Percentiles rank a stretch among this genome's conserved stretches.
Conservation (phyloP, 2,113 vertebrate species). For the Maccullochella peelii region DNA sequence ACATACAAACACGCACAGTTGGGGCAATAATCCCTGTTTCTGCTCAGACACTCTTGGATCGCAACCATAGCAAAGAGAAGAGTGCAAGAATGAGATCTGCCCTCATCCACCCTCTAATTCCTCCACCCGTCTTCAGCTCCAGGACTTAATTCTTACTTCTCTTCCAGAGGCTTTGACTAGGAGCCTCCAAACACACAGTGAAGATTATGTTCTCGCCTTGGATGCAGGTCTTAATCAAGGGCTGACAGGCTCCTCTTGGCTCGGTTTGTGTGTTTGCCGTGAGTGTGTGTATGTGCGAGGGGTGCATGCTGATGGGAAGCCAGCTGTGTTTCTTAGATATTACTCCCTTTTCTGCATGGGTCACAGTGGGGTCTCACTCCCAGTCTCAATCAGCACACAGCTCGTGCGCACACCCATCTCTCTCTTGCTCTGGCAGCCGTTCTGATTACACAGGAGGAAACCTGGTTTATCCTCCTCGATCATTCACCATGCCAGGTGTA, state of each 20-base stretch:
- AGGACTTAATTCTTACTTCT: constrained; percentile 66
- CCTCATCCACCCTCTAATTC: constrained; percentile 75
- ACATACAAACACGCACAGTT: constrained; percentile 50
- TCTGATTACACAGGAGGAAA: constrained; percentile 67
- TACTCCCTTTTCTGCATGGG: constrained; percentile 71
- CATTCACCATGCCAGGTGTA: constrained; percentile 48
- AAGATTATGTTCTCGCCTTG: constrained; percentile 68
- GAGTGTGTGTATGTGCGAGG: constrained; percentile 32
- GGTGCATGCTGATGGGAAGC: constrained; percentile 69
- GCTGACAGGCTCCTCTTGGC: constrained; percentile 68
- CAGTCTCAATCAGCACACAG: constrained; percentile 65
- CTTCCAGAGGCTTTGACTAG: constrained; percentile 61
- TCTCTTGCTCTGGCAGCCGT: constrained; percentile 43
- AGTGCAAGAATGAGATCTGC: constrained; percentile 65
- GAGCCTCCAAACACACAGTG: constrained; percentile 66
- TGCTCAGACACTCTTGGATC: constrained; percentile 64
- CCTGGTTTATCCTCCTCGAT: constrained; percentile 49
- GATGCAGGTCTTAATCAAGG: constrained; percentile 78
- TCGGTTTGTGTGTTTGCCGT: constrained; percentile 38
- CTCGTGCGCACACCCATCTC: constrained; percentile 40
- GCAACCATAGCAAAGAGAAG: constrained; percentile 57
- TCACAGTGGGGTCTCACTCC: constrained; percentile 68
- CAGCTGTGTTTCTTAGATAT: constrained; percentile 67
- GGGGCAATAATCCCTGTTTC: constrained; percentile 69
- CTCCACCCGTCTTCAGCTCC: constrained; percentile 59